A percentile compares a stretch with the other conserved stretches of the same genome.
These are phyloP conservation scores for Erinaceus europaeus DNA, from an alignment of 2,113 vertebrate genomes.

Conservation along the genomic window DNA sequence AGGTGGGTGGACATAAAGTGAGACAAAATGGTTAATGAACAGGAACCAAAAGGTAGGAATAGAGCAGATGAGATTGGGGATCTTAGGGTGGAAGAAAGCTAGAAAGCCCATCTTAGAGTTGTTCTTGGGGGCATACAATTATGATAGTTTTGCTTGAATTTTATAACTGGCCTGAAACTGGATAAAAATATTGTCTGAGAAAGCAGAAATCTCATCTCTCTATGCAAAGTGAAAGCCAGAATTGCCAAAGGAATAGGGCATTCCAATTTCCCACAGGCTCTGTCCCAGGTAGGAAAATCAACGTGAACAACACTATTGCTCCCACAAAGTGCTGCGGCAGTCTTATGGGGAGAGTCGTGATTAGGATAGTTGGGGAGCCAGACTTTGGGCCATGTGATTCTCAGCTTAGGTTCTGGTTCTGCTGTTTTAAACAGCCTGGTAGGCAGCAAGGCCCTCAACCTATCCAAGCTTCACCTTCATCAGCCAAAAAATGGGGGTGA, in stretches of 20 bases:
- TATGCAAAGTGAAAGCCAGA: neutral
- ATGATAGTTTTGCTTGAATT: too few relatives aligned
- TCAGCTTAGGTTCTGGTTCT: neutral
- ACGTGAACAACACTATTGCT: neutral
- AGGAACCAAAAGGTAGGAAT: too few relatives aligned
- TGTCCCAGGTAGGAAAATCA: neutral
- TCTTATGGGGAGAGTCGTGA: neutral
- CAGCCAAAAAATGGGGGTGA: neutral
- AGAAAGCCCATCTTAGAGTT: too few relatives aligned
- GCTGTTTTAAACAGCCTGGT: neutral
- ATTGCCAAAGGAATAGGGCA: neutral
- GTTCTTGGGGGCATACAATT: too few relatives aligned
- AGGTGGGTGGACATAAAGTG: too few relatives aligned
- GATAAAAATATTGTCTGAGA: too few relatives aligned
- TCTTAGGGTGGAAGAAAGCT: too few relatives aligned
- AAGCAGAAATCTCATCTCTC: too few relatives aligned
- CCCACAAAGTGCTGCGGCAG: neutral
- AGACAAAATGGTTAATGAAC: too few relatives aligned
- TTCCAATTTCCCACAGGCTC: neutral
- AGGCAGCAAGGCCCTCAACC: neutral
- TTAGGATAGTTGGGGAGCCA: neutral
- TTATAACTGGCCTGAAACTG: too few relatives aligned
- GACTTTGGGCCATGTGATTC: neutral
- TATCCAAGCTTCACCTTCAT: slow-evolving; percentile 7
- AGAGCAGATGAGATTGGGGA: too few relatives aligned